Evolutionary conservation across 2,113 vertebrate species (phyloP).

Genomic region (Osmerus mordax): DNA sequence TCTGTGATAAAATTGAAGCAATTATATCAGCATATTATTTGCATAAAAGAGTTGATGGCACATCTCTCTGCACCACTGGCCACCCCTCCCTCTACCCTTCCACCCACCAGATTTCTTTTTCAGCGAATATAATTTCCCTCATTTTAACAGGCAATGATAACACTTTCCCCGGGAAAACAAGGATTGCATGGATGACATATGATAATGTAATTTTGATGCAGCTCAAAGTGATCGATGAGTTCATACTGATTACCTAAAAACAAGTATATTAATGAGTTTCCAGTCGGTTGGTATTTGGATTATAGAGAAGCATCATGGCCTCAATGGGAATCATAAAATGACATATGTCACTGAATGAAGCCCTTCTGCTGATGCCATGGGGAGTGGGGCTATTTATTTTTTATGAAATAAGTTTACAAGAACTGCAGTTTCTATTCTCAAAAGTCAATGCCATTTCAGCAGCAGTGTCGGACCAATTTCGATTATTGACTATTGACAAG

Average conservation of each 20-base stretch:
- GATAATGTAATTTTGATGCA: constrained; percentile 23
- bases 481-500: no score
- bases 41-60: constrained; percentile 6
- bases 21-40: constrained; percentile 3
- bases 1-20: neutral
- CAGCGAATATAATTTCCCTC: neutral
- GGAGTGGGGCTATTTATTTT: no score
- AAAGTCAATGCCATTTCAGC: no score
- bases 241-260: constrained; percentile 19
- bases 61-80: neutral
- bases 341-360: no score
- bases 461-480: no score
- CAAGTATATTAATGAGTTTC: constrained; percentile 39
- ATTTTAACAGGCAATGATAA: neutral
- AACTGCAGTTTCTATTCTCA: no score
- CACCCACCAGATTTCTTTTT: neutral
- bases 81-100: neutral
- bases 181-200: constrained; percentile 28
- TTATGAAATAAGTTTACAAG: no score
- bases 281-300: constrained; percentile 24
- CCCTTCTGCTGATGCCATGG: no score
- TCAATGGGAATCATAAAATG: neutral
- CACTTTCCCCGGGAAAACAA: constrained; percentile 3
- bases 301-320: neutral
- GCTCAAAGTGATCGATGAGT: constrained; percentile 27